Conservation (phyloP, 2,113 vertebrate species). For the Xenus cinereus region DNA sequence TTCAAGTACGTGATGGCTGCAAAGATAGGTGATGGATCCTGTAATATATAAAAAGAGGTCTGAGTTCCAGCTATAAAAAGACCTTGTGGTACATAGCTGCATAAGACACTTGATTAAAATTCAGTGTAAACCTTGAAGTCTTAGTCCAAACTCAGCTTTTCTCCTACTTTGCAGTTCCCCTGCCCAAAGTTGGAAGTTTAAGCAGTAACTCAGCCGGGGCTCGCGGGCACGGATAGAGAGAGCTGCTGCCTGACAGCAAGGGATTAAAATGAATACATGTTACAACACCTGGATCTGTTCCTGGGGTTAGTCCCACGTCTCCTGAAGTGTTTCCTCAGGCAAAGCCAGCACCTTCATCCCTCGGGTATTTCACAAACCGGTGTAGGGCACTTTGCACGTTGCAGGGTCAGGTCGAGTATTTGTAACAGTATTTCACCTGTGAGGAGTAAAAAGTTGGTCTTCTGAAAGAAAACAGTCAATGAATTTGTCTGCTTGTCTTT, state of each 20-base stretch:
- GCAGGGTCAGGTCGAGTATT: neutral
- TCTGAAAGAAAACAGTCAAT: neutral
- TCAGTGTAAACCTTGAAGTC: neutral
- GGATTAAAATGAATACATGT: neutral
- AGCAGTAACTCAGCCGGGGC: neutral
- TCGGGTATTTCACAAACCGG: neutral
- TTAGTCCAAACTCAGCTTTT: neutral
- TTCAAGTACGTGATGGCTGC: neutral
- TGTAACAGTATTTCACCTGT: neutral
- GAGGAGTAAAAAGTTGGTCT: neutral
- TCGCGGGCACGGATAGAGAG: neutral
- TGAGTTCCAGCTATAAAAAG: neutral
- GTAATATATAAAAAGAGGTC: neutral
- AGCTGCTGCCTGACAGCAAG: neutral
- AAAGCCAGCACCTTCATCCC: neutral
- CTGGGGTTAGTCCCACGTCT: neutral
- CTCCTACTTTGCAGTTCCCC: neutral
- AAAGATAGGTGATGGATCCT: neutral
- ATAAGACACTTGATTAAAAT: neutral
- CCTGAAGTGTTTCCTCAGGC: neutral
- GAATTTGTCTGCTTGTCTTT: neutral
- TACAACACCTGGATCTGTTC: neutral
- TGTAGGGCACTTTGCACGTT: neutral
- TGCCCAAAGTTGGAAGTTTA: neutral
- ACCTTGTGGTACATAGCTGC: neutral